Evolutionary conservation across 2,888 invertebrate genomes (phyloP).

Genomic region (Ophion slaviceki): DNA sequence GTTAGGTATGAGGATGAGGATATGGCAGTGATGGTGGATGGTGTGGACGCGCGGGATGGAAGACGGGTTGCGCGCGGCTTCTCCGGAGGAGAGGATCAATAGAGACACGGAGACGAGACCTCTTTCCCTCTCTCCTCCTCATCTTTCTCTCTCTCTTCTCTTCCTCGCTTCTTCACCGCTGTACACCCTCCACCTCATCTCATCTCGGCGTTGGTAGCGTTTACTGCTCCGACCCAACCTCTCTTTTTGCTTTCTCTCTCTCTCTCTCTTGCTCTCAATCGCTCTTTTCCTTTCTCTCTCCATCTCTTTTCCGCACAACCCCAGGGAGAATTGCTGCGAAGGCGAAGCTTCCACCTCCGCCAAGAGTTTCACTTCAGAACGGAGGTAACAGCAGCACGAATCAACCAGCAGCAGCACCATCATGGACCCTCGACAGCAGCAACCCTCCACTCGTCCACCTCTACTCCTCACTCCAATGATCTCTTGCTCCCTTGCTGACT

Average conservation of each 20-base stretch:
- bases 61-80: conserved; percentile 83
- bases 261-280: conserved; percentile 1
- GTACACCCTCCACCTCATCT: conserved; percentile 51
- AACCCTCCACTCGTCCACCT: conserved; percentile 57
- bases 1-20: conserved; percentile 77
- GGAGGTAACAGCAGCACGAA: conserved; percentile 64
- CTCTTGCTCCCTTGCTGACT: conserved; percentile 31
- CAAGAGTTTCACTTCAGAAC: conserved; percentile 55
- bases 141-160: conserved; percentile 56
- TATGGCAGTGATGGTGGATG: conserved; percentile 69
- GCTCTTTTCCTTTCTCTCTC: conserved; percentile 31
- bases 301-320: conserved; percentile 41
- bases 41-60: conserved; percentile 75
- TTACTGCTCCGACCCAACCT: conserved; percentile 39
- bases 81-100: conserved; percentile 83
- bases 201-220: conserved; percentile 48
- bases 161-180: conserved; percentile 63
- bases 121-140: conserved; percentile 77
- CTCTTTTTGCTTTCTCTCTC: conserved; percentile 55
- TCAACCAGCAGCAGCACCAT: conserved; percentile 60
- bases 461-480: conserved; percentile 36
- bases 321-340: conserved; percentile 29
- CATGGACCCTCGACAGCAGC: conserved; percentile 51
- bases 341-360: conserved; percentile 57
- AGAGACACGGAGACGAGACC: conserved; percentile 83